Percentiles rank a stretch among this genome's conserved stretches.
Conservation (phyloP, 2,888 invertebrate genomes). For the Carterocephalus palaemon region DNA sequence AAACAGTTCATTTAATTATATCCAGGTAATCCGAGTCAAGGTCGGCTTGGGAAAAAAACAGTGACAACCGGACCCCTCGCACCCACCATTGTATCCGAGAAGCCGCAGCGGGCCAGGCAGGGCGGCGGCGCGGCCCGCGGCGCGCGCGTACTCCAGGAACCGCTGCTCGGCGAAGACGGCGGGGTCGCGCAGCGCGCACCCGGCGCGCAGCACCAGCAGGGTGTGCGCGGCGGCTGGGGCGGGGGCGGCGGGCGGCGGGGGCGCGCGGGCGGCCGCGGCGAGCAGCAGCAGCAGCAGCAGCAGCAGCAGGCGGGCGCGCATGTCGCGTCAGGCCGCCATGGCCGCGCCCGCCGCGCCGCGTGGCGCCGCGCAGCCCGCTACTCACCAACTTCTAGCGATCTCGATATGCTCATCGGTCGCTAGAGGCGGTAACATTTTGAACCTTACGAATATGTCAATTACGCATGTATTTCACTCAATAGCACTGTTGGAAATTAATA, state of each 20-base stretch:
- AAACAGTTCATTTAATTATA: no score
- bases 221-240: slow-evolving; percentile 33
- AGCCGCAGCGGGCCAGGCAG: slow-evolving; percentile 33
- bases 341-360: slow-evolving; percentile 32
- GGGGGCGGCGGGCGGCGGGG: slow-evolving; percentile 31
- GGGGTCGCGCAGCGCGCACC: slow-evolving; percentile 37
- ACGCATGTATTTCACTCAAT: no score
- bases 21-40: no score
- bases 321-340: slow-evolving; percentile 41
- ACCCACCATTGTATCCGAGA: slow-evolving; percentile 41
- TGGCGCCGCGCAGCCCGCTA: slow-evolving; percentile 24
- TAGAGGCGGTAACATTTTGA: no score
- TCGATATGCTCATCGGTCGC: no score
- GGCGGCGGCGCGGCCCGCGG: slow-evolving; percentile 14
- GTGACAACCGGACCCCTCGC: neutral
- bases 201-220: slow-evolving; percentile 54
- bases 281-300: slow-evolving; percentile 40
- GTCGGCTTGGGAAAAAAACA: neutral
- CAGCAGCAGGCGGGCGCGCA: slow-evolving; percentile 43
- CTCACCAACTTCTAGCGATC: no score
- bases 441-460: no score
- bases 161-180: slow-evolving; percentile 31
- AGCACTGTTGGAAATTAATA: no score
- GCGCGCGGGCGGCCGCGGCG: slow-evolving; percentile 38
- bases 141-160: slow-evolving; percentile 25